A percentile compares a stretch with the other conserved stretches of the same genome.
Conservation (phyloP, 2,113 vertebrate species). For the Protobothrops flavoviridis region DNA sequence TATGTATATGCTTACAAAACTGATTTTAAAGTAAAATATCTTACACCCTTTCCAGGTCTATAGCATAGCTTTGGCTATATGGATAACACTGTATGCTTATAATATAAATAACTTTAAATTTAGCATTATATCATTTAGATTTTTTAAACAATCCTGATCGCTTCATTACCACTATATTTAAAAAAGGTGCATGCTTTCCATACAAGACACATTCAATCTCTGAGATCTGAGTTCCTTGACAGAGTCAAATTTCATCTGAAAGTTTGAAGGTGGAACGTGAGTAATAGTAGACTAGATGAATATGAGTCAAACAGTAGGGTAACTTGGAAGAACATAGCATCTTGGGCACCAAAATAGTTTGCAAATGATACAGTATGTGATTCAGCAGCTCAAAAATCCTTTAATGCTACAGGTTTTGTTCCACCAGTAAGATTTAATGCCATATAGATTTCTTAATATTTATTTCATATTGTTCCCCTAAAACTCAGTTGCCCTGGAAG, state of each 20-base stretch:
- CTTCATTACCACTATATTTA: background rate
- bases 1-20: background rate
- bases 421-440: background rate
- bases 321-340: background rate
- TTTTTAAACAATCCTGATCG: background rate
- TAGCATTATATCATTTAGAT: background rate
- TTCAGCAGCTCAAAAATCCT: background rate
- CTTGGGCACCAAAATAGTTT: background rate
- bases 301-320: background rate
- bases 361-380: background rate
- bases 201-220: background rate
- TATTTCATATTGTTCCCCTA: constrained; percentile 7
- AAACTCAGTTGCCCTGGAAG: background rate
- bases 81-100: background rate
- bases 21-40: background rate
- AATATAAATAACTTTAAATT: background rate
- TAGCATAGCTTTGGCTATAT: background rate
- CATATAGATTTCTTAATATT: constrained; percentile 44
- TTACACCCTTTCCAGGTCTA: background rate
- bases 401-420: background rate
- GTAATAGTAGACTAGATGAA: background rate
- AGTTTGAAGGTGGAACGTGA: background rate
- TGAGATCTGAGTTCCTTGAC: background rate
- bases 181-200: background rate
- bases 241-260: background rate